Conservation (phyloP, 1,140 invertebrate genomes). For the Chrysoperla carnea region DNA sequence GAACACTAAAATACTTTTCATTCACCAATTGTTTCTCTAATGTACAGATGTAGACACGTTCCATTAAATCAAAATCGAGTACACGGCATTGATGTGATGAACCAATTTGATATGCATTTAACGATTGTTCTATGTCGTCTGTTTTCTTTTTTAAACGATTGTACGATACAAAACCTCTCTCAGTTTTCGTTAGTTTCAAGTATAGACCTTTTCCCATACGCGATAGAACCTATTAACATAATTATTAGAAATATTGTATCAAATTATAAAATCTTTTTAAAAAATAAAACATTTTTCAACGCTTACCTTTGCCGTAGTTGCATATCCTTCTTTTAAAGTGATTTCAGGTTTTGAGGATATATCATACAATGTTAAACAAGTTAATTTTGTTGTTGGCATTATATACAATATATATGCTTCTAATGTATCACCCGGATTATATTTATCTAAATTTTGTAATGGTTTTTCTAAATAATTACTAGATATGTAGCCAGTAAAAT, state of each 20-base stretch:
- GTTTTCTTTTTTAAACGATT: slow-evolving; percentile 13
- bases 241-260: not conserved
- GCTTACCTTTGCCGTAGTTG: slow-evolving; percentile 23
- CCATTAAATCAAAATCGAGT: slow-evolving; percentile 33
- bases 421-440: slow-evolving; percentile 23
- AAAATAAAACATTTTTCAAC: not conserved
- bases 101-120: slow-evolving; percentile 25
- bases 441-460: slow-evolving; percentile 14
- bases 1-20: slow-evolving; percentile 24
- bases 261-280: not conserved
- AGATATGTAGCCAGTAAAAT: slow-evolving; percentile 31
- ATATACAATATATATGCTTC: slow-evolving; percentile 42
- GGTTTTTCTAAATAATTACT: slow-evolving; percentile 25
- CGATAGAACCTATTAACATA: slow-evolving; percentile 16
- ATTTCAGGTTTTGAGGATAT: slow-evolving; percentile 4
- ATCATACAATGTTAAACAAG: slow-evolving; percentile 30
- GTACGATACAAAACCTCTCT: slow-evolving; percentile 34
- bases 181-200: slow-evolving; percentile 27
- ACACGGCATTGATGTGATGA: slow-evolving; percentile 35
- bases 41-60: slow-evolving; percentile 35
- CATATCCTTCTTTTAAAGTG: slow-evolving; percentile 6
- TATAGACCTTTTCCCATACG: slow-evolving; percentile 31
- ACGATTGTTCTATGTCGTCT: slow-evolving; percentile 19
- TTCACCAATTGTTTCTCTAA: slow-evolving; percentile 32
- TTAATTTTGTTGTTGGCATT: slow-evolving; percentile 46